Evolutionary conservation across 2,113 vertebrate genomes (phyloP), one percentile per base, ranked within the genome.

Genomic region (Holacanthus passer): DNA sequence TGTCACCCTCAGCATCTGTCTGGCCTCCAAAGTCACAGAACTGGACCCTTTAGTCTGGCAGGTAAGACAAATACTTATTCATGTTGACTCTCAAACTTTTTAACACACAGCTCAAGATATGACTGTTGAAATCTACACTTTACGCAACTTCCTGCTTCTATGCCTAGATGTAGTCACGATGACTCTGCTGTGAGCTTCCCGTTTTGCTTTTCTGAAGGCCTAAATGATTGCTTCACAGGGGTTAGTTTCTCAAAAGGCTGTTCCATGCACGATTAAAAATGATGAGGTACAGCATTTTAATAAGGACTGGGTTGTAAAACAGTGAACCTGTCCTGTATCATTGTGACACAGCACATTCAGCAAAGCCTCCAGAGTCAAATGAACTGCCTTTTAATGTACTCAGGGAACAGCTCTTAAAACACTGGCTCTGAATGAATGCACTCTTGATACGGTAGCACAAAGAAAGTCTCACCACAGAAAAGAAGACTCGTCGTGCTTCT

Each of bases 21-120:
- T 99, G 78, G 96, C 97, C 17, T 85, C 96, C 0, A 87, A 92
- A 12, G 84, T 92, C 0, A 91, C 89, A 4, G 86, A 96, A 20
- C 93, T 95, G 95, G 96, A 98, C 22, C 95, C 97, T 68, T 92
- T 99, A 72, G 94, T 97, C 79, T 99, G 98, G 98, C 98, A 99
- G 97, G 98, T 95, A 76, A 89, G 77, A 41, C 39, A 4, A 5
- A 79, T 22, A 22, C 7, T 20, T 32, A 31, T 24, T 48, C 11
- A 24, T 7, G 13, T 20, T 5, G 17, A 39, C 12, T 2, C 31
- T 32, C 6, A 22, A 74, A 41, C 19, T 2, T 48, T 17, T 9
- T 10, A 68, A 35, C 20, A 4, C 17, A 37, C 20, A 14, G 27
- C 11, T 70, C 4, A 39, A n/a, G 6, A 8, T 20, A 3, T 11